These are phyloP conservation scores for Notechis scutatus DNA, from an alignment of 2,113 vertebrate genomes.

Conservation along the genomic window DNA sequence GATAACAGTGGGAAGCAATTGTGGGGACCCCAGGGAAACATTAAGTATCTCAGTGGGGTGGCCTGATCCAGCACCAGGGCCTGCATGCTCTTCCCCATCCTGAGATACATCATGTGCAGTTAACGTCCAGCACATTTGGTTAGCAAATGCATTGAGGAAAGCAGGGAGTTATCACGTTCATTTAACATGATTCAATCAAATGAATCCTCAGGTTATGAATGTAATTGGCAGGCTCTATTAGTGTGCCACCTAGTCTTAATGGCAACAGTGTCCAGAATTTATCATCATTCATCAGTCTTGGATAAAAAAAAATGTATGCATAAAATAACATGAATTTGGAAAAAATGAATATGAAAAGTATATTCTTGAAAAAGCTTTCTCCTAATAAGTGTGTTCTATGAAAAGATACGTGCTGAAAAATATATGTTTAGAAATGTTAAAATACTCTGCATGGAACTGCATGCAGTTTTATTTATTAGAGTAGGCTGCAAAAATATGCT, in stretches of 20 bases:
- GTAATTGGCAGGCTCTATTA: too few species aligned
- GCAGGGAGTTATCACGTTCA: too few species aligned
- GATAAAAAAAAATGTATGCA: neutral
- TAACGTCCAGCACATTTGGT: too few species aligned
- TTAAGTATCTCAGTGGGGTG: too few species aligned
- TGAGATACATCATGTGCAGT: too few species aligned
- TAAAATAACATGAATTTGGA: neutral
- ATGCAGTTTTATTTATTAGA: neutral
- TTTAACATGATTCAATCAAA: too few species aligned
- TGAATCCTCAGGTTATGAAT: too few species aligned
- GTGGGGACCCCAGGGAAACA: too few species aligned
- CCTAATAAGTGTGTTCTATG: neutral
- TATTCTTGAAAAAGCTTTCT: neutral
- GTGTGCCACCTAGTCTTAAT: neutral
- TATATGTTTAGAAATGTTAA: neutral
- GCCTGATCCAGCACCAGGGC: too few species aligned
- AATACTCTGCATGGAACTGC: neutral
- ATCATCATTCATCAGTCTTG: neutral
- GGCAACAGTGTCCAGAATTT: neutral
- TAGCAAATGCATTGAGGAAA: too few species aligned
- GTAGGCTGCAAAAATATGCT: neutral
- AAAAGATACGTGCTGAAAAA: neutral
- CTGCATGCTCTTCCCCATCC: too few species aligned
- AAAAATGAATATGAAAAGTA: neutral
- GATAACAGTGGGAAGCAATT: too few species aligned